phyloP scores from a whole-genome alignment of 2,797 vertebrate species.

The Sebastes nivosus region DNA sequence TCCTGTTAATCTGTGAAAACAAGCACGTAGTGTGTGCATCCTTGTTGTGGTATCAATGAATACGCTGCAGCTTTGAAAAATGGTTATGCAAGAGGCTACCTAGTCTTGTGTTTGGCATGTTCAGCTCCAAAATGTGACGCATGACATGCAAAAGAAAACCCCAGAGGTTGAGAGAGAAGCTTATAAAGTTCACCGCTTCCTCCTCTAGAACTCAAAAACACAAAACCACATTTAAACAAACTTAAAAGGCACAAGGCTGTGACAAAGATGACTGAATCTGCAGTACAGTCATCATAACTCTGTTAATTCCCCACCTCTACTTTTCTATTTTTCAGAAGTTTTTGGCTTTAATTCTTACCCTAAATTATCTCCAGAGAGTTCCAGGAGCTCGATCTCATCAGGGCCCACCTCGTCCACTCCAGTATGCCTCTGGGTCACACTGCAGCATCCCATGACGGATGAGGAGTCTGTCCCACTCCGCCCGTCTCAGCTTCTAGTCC shows the following conservation, averaged over 20 bases:
- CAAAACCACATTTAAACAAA: slow-evolving; percentile 33
- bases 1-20: slow-evolving; percentile 8
- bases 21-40: neutral
- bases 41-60: neutral
- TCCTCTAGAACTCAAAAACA: neutral
- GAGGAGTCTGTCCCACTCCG: slow-evolving; percentile 31
- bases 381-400: slow-evolving; percentile 85
- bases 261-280: neutral
- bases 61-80: neutral
- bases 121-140: neutral
- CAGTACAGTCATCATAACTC: neutral
- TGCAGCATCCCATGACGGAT: slow-evolving; percentile 87
- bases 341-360: slow-evolving; percentile 76
- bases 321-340: neutral
- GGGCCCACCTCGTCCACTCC: slow-evolving; percentile 84
- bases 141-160: slow-evolving; percentile 27
- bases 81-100: neutral
- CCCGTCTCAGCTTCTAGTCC: slow-evolving; percentile 58
- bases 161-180: slow-evolving; percentile 22
- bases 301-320: neutral
- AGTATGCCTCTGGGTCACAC: slow-evolving; percentile 81
- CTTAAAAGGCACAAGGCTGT: neutral
- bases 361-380: slow-evolving; percentile 72
- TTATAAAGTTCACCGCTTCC: slow-evolving; percentile 36
- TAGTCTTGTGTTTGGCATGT: neutral